Base-by-base conservation (phyloP, 1,140 invertebrate species). In the Dendroctonus valens region DNA sequence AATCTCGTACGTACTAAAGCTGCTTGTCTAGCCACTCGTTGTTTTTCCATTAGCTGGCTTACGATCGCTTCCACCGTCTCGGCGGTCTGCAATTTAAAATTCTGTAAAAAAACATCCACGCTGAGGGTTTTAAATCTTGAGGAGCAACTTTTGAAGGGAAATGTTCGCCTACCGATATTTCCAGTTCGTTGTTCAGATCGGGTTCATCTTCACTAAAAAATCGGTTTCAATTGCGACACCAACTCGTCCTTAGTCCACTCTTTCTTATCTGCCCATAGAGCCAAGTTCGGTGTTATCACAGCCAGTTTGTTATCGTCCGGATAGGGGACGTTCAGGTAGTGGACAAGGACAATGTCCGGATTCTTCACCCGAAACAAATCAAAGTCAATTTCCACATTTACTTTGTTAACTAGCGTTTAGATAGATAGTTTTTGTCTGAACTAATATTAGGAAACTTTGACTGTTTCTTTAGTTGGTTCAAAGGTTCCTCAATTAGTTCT, bases 201-300 rank as follows among this genome's bases (percentile, higher is more conserved):
- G 90, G 88, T 73, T 92, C 91, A 78, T 92, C 91, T 81, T 93
- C 91, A 74, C 90, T 92, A 78, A 91, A 92, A 80, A 93, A 99
- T 99, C 11, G 96, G 96, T 79, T 95, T 94, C 54, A 98, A 82
- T 78, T 99, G 95, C 53, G 91, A 93, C 67, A 96, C 89, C n/a
- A 99, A 83, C 81, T 99, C 96, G 72, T 98, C 96, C 76, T 96
- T 93, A 68, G 94, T 97, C 96, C 96, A 98, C 79, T 97, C 94
- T 79, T 97, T 97, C 79, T 96, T 96, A 76, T 96, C 93, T 44
- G 92, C 92, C 87, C 92, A 96, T 44, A 95, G 84, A 3, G 93
- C 92, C 41, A 98, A 85, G 76, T 91, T 94, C 5, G 94, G 92
- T 44, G 92, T 91, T 74, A 97, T 88, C n/a, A 94, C 90, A 12